A percentile compares a stretch with the other conserved stretches of the same genome.
phyloP scores from a whole-genome alignment of 1,140 invertebrate species.

The Brachionus rubens region DNA sequence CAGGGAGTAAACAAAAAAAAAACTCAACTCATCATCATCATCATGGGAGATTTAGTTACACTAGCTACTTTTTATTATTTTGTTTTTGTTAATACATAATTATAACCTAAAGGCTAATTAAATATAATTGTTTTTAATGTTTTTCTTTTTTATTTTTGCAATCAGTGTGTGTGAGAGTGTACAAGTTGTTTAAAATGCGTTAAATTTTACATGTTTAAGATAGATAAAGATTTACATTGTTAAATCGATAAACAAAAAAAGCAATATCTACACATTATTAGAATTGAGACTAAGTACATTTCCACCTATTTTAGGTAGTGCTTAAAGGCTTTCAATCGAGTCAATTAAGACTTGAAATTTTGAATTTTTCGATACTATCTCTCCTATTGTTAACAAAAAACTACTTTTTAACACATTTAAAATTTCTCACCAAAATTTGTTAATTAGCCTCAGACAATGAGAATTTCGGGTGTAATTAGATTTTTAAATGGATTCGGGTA shows the following conservation, averaged over 20 bases:
- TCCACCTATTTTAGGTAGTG: too few species aligned
- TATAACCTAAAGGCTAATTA: constrained; percentile 21
- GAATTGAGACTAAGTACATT: too few species aligned
- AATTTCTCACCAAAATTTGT: constrained; percentile 37
- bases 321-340: neutral
- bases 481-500: constrained; percentile 13
- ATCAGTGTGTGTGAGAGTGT: neutral
- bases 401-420: constrained; percentile 6
- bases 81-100: constrained; percentile 14
- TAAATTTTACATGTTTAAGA: constrained; percentile 17
- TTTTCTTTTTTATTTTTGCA: constrained; percentile 21
- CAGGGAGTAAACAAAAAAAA: too few species aligned
- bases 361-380: too few species aligned
- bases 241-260: too few species aligned
- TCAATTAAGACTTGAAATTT: neutral
- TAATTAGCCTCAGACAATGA: neutral
- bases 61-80: too few species aligned
- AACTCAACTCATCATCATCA: too few species aligned
- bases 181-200: constrained; percentile 4
- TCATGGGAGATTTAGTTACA: too few species aligned
- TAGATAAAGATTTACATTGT: constrained; percentile 7
- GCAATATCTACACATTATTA: neutral
- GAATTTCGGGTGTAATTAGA: too few species aligned
- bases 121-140: too few species aligned
- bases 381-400: too few species aligned